These are phyloP conservation scores for Leuciscus waleckii DNA, from an alignment of 2,797 vertebrate genomes.

Conservation along the genomic window DNA sequence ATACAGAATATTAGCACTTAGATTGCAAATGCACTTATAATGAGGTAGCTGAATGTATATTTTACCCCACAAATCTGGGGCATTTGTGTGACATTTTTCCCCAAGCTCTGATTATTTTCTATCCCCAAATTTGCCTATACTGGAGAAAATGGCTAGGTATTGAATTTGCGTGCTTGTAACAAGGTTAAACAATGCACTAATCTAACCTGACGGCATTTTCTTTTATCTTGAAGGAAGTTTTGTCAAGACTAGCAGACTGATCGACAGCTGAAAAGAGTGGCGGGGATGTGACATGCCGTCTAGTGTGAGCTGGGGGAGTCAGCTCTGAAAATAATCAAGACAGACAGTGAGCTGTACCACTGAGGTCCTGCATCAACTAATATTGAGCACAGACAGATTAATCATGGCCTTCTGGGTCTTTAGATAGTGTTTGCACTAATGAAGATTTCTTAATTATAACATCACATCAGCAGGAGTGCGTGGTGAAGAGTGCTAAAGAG, in stretches of 20 bases:
- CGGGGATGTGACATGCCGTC: neutral
- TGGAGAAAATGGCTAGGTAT: neutral
- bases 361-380: slow-evolving; percentile 51
- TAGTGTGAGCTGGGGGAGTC: slow-evolving; percentile 28
- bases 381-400: slow-evolving; percentile 60
- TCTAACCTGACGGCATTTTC: neutral
- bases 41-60: neutral
- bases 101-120: neutral
- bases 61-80: neutral
- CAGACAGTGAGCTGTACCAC: slow-evolving; percentile 38
- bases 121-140: neutral
- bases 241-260: slow-evolving; percentile 43
- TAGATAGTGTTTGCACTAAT: slow-evolving; percentile 70
- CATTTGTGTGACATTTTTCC: neutral
- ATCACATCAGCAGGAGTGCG: slow-evolving; percentile 56
- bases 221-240: slow-evolving; percentile 25
- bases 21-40: neutral
- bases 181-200: neutral
- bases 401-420: slow-evolving; percentile 66
- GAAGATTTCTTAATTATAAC: slow-evolving; percentile 71
- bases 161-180: neutral
- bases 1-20: neutral
- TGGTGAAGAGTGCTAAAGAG: slow-evolving; percentile 56
- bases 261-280: slow-evolving; percentile 28
- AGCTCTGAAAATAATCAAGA: slow-evolving; percentile 49